These are phyloP conservation scores for Etheostoma cragini DNA, from an alignment of 2,113 vertebrate genomes.

Conservation along the genomic window DNA sequence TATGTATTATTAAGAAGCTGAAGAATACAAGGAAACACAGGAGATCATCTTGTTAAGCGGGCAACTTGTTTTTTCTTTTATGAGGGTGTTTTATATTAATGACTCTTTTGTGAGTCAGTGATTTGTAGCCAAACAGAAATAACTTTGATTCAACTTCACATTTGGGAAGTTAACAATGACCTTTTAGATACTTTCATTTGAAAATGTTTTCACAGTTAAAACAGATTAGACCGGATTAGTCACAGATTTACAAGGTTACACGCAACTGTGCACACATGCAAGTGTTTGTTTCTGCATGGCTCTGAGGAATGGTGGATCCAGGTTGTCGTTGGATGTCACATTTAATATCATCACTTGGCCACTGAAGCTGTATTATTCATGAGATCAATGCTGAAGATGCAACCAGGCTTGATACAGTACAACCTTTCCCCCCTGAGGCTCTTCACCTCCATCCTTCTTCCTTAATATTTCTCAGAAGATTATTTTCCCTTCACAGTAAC, in stretches of 20 bases:
- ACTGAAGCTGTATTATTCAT: conserved; percentile 76
- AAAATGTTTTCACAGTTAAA: conserved; percentile 26
- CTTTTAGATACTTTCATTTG: conserved; percentile 45
- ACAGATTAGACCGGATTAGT: conserved; percentile 31
- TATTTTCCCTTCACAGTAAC: conserved; percentile 25
- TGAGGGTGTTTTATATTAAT: conserved; percentile 76
- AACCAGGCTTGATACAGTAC: conserved; percentile 63
- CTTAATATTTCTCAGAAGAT: conserved; percentile 42
- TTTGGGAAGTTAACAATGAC: conserved; percentile 41
- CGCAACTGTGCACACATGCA: conserved; percentile 14
- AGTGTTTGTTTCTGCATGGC: conserved; percentile 26
- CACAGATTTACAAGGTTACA: conserved; percentile 36
- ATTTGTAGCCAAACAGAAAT: conserved; percentile 69
- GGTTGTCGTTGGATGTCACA: conserved; percentile 62
- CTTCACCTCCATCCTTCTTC: conserved; percentile 14
- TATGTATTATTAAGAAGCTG: conserved; percentile 72
- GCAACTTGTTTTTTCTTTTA: conserved; percentile 67
- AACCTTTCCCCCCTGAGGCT: conserved; percentile 28
- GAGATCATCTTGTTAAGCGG: conserved; percentile 64
- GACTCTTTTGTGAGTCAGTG: conserved; percentile 69
- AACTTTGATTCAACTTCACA: conserved; percentile 56
- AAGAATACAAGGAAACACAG: conserved; percentile 60
- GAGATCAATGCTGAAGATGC: conserved; percentile 74
- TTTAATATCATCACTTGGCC: conserved; percentile 70
- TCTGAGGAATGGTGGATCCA: conserved; percentile 48